These are phyloP conservation scores for Ophraella communa DNA, from an alignment of 2,888 invertebrate genomes.

Conservation along the genomic window DNA sequence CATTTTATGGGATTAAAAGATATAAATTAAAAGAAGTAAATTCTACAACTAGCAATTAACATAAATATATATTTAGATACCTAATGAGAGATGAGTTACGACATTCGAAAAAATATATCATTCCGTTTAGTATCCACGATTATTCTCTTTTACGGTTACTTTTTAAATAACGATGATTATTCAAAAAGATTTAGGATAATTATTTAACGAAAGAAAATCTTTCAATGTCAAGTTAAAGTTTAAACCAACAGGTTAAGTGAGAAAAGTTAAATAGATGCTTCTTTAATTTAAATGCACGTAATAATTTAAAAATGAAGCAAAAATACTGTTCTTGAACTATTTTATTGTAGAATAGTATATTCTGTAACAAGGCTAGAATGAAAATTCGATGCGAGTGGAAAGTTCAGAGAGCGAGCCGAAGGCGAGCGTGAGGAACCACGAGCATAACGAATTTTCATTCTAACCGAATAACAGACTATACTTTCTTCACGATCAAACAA, in stretches of 20 bases:
- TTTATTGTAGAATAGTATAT: too few relatives aligned
- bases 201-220: background rate
- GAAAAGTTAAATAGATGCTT: too few relatives aligned
- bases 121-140: background rate
- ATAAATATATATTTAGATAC: background rate
- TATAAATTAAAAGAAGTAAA: constrained; percentile 2
- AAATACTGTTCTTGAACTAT: too few relatives aligned
- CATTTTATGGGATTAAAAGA: background rate
- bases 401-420: too few relatives aligned
- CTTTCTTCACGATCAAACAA: too few relatives aligned
- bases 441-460: too few relatives aligned
- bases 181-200: background rate
- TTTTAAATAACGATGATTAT: background rate
- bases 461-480: too few relatives aligned
- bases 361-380: too few relatives aligned
- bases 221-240: background rate
- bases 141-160: background rate
- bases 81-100: background rate
- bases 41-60: background rate
- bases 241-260: background rate
- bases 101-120: background rate
- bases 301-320: too few relatives aligned
- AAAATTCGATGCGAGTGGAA: too few relatives aligned
- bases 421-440: too few relatives aligned
- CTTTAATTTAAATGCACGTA: too few relatives aligned